Conservation (phyloP, 2,888 invertebrate genomes). For the Acrocyrtus sp. region DNA sequence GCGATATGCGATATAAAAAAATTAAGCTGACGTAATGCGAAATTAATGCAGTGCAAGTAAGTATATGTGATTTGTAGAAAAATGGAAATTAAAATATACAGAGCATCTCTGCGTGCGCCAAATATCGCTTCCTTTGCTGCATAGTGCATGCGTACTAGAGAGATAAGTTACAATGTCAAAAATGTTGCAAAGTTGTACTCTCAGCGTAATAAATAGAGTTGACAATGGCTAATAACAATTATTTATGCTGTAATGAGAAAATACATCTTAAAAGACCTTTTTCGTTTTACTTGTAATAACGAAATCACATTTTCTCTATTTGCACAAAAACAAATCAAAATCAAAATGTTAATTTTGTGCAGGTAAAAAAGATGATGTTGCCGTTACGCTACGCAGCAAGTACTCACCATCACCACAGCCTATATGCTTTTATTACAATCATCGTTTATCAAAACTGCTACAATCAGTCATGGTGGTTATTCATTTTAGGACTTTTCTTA, state of each 20-base stretch:
- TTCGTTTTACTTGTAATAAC: too few species aligned
- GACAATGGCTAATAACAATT: constrained; percentile 4
- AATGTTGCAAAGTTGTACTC: background rate
- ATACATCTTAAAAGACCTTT: too few species aligned
- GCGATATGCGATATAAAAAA: too few species aligned
- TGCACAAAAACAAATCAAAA: constrained; percentile 2
- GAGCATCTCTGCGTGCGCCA: background rate
- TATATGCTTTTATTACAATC: too few species aligned
- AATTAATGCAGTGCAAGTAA: too few species aligned
- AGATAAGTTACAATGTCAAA: background rate
- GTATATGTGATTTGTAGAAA: too few species aligned
- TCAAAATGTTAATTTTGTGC: constrained; percentile 3
- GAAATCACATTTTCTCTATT: constrained; percentile 11
- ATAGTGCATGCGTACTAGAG: background rate
- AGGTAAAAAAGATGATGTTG: background rate
- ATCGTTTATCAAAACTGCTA: too few species aligned
- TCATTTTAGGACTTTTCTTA: too few species aligned
- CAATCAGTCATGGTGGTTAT: too few species aligned
- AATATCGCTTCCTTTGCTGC: background rate
- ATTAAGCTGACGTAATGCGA: too few species aligned
- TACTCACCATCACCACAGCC: too few species aligned
- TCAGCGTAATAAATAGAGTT: constrained; percentile 16
- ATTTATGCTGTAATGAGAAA: constrained; percentile 11
- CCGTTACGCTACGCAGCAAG: background rate
- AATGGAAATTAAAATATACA: too few species aligned